Percentiles rank a stretch among this genome's conserved stretches.
phyloP scores from a whole-genome alignment of 2,113 vertebrate species.

The Halcyon malimbica region DNA sequence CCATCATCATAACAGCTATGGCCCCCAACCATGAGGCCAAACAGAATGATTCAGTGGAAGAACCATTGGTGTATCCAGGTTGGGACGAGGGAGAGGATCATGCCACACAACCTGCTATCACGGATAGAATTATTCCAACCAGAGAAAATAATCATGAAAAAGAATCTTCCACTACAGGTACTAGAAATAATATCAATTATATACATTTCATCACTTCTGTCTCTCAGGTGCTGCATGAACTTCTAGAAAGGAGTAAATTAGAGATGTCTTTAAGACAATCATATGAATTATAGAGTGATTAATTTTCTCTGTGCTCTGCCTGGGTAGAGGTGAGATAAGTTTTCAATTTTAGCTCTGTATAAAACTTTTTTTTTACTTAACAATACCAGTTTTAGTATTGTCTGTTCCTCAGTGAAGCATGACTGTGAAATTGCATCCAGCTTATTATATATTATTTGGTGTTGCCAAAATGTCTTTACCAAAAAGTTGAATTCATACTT shows the following conservation, averaged over 20 bases:
- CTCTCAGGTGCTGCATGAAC: background rate
- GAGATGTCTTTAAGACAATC: background rate
- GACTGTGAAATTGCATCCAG: background rate
- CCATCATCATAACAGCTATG: conserved; percentile 44
- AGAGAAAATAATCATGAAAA: background rate
- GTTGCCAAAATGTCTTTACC: background rate
- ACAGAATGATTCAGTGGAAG: background rate
- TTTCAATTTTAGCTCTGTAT: background rate
- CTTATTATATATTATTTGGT: background rate
- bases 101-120: background rate
- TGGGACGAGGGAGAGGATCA: background rate
- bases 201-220: background rate
- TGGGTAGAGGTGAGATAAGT: background rate
- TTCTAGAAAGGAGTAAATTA: background rate
- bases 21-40: background rate
- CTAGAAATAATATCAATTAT: background rate
- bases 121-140: background rate
- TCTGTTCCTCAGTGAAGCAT: background rate
- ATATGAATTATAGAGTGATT: background rate
- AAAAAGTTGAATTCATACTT: background rate
- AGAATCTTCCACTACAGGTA: conserved; percentile 26
- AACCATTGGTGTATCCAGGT: background rate
- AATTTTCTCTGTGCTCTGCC: background rate
- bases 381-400: background rate
- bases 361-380: background rate